Conservation (phyloP, 1,140 invertebrate genomes). For the Parapsyche elsis region DNA sequence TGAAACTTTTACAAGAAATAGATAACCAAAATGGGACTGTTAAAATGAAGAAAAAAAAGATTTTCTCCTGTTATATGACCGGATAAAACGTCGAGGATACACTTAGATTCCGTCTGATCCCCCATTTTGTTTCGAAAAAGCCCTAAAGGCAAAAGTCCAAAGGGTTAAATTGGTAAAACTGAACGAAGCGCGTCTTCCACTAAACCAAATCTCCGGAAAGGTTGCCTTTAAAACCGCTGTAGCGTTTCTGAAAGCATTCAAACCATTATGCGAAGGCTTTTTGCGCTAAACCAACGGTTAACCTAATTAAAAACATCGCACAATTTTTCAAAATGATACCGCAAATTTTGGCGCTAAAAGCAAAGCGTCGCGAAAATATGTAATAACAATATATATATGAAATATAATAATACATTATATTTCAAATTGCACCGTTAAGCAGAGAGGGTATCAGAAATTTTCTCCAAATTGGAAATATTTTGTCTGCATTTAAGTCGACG, state of each 20-base stretch:
- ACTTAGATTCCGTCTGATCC: neutral
- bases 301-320: neutral
- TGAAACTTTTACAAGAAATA: too few relatives aligned
- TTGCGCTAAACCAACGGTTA: conserved; percentile 1
- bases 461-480: too few relatives aligned
- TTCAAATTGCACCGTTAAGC: too few relatives aligned
- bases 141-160: conserved; percentile 13
- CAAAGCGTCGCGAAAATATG: neutral
- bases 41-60: neutral
- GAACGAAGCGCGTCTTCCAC: neutral
- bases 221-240: neutral
- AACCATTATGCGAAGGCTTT: neutral
- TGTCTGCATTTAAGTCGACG: too few relatives aligned
- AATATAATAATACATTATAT: too few relatives aligned
- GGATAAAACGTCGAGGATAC: neutral
- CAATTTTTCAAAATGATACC: neutral
- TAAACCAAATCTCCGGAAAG: neutral
- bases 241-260: conserved; percentile 4
- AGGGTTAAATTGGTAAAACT: conserved; percentile 12
- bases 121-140: neutral
- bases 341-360: neutral
- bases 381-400: too few relatives aligned
- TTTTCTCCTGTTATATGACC: neutral
- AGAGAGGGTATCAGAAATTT: too few relatives aligned
- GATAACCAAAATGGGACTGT: neutral